phyloP scores from a whole-genome alignment of 2,797 vertebrate genomes.

The Peromyscus melanophrys region DNA sequence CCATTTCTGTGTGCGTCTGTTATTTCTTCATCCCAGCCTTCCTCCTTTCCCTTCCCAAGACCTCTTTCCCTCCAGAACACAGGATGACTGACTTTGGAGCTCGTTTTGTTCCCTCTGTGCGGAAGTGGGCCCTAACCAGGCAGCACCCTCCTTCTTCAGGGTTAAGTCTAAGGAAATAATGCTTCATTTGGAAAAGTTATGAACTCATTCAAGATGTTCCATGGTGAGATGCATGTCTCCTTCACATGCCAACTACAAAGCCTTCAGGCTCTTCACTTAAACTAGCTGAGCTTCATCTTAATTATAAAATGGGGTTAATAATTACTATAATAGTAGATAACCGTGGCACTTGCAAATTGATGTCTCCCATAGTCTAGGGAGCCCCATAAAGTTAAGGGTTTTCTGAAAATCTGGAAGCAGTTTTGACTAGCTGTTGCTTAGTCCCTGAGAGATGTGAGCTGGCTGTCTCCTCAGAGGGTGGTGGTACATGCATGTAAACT shows the following conservation, averaged over 20 bases:
- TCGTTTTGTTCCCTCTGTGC: background rate
- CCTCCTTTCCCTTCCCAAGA: background rate
- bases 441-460: background rate
- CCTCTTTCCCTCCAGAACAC: background rate
- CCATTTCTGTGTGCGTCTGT: background rate
- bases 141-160: background rate
- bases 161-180: background rate
- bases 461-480: background rate
- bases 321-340: conserved; percentile 70
- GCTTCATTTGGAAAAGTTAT: background rate
- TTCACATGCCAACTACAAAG: background rate
- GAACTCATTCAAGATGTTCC: background rate
- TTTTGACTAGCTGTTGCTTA: background rate
- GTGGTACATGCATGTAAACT: background rate
- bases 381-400: conserved; percentile 83
- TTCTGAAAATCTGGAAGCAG: conserved; percentile 54
- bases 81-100: background rate
- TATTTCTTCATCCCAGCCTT: background rate
- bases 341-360: conserved; percentile 81
- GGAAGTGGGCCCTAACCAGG: no score
- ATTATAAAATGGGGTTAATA: conserved; percentile 10
- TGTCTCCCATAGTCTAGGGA: background rate
- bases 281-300: background rate
- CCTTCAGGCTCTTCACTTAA: background rate
- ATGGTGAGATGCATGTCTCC: background rate